Evolutionary conservation across 2,888 invertebrate genomes (phyloP).

Genomic region (Aspidapion aeneum): DNA sequence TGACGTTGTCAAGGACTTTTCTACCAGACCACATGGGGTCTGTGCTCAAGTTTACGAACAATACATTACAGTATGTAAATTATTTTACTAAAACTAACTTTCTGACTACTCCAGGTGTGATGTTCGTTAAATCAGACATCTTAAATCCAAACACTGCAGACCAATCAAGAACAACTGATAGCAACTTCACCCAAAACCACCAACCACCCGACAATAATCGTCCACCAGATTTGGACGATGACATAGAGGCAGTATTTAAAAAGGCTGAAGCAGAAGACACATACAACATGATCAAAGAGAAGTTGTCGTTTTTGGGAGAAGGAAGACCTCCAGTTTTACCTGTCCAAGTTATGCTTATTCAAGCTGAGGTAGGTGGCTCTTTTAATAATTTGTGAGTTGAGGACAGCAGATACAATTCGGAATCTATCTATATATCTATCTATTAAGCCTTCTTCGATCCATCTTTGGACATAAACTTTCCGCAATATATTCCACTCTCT

Average conservation of each 20-base stretch:
- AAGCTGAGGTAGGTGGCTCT: conserved; percentile 55
- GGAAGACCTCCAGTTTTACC: conserved; percentile 54
- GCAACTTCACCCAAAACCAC: background rate
- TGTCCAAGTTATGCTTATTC: conserved; percentile 58
- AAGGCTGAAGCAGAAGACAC: conserved; percentile 43
- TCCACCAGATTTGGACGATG: conserved; percentile 16
- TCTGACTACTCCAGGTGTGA: conserved; percentile 35
- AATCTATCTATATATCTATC: too few species aligned
- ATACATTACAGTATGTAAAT: too few species aligned
- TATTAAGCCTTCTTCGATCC: too few species aligned
- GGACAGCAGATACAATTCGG: too few species aligned
- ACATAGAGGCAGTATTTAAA: conserved; percentile 7
- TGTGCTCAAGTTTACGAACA: too few species aligned
- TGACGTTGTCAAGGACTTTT: too few species aligned
- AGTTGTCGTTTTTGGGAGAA: conserved; percentile 56
- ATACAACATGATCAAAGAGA: conserved; percentile 52
- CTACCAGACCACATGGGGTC: too few species aligned
- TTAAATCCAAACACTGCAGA: conserved; percentile 26
- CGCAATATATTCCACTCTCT: too few species aligned
- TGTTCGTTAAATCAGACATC: conserved; percentile 39
- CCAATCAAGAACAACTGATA: conserved; percentile 7
- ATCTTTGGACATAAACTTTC: too few species aligned
- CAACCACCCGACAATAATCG: conserved; percentile 22
- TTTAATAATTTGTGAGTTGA: background rate
- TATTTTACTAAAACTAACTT: too few species aligned